These are phyloP conservation scores for Acanthoscelides obtectus DNA, from an alignment of 2,888 invertebrate genomes.

Conservation along the genomic window DNA sequence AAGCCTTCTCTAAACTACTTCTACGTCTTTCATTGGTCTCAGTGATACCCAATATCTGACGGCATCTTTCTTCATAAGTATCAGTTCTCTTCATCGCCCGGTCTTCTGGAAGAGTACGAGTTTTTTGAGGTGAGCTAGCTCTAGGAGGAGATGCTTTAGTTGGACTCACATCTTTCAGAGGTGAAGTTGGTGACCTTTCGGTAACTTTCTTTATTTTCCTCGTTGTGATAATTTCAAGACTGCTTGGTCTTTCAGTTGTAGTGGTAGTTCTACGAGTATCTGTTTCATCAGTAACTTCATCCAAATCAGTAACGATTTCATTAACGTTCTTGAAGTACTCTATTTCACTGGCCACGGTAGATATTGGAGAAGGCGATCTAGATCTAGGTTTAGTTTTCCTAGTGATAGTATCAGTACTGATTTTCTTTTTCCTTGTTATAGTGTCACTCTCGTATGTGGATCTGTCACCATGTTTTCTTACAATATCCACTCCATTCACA, in stretches of 20 bases:
- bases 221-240: slow-evolving; percentile 27
- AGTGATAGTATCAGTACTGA: slow-evolving; percentile 28
- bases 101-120: slow-evolving; percentile 44
- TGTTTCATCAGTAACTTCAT: slow-evolving; percentile 27
- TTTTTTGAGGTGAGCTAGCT: slow-evolving; percentile 39
- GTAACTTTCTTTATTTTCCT: slow-evolving; percentile 34
- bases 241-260: slow-evolving; percentile 26
- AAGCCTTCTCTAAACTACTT: slow-evolving; percentile 25
- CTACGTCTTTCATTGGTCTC: slow-evolving; percentile 37
- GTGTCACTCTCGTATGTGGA: slow-evolving; percentile 23
- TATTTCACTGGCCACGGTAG: slow-evolving; percentile 53
- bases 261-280: slow-evolving; percentile 17
- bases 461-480: slow-evolving; percentile 1
- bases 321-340: slow-evolving; percentile 39
- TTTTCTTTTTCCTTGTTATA: slow-evolving; percentile 22
- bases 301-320: slow-evolving; percentile 39
- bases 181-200: slow-evolving; percentile 39
- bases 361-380: slow-evolving; percentile 34
- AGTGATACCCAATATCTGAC: slow-evolving; percentile 64
- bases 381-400: slow-evolving; percentile 29
- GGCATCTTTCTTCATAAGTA: slow-evolving; percentile 69
- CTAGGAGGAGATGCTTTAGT: slow-evolving; percentile 25
- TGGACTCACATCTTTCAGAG: slow-evolving; percentile 27
- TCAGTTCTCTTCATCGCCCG: slow-evolving; percentile 58
- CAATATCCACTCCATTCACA: background rate